phyloP scores from a whole-genome alignment of 1,140 invertebrate species.

The Drosophila erecta region DNA sequence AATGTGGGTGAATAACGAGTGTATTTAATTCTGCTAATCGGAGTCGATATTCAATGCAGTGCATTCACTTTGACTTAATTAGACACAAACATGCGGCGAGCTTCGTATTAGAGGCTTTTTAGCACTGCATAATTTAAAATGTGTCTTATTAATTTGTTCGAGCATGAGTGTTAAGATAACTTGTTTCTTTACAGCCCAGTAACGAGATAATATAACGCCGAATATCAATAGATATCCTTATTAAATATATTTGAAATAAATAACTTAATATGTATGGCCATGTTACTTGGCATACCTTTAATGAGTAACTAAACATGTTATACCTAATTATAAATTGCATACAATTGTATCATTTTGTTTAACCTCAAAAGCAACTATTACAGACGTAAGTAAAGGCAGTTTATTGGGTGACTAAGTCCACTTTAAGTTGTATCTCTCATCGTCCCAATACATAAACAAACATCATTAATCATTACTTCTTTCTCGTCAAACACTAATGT shows the following conservation, averaged over 20 bases:
- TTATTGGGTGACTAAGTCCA: not conserved
- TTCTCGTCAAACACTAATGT: conserved; percentile 13
- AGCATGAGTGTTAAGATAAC: not conserved
- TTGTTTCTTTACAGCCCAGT: not conserved
- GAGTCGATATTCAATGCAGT: conserved; percentile 35
- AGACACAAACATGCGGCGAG: conserved; percentile 19
- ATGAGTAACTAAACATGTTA: too few relatives aligned
- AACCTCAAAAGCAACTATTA: not conserved
- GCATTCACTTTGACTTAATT: conserved; percentile 61
- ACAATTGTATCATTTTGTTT: not conserved
- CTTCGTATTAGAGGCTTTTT: conserved; percentile 37
- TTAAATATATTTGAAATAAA: not conserved
- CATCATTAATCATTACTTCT: conserved; percentile 25
- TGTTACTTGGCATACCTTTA: not conserved
- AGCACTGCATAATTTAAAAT: conserved; percentile 43
- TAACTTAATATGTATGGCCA: not conserved
- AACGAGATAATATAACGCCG: not conserved
- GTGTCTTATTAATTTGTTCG: not conserved
- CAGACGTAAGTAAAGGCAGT: too few relatives aligned
- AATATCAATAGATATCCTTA: not conserved
- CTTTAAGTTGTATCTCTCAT: not conserved
- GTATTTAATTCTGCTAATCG: conserved; percentile 12
- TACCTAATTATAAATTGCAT: not conserved
- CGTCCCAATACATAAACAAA: not conserved
- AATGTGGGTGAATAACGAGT: conserved; percentile 13